These are phyloP conservation scores for Ptilorrhoa leucosticta DNA, from an alignment of 2,113 vertebrate species.

Conservation along the genomic window DNA sequence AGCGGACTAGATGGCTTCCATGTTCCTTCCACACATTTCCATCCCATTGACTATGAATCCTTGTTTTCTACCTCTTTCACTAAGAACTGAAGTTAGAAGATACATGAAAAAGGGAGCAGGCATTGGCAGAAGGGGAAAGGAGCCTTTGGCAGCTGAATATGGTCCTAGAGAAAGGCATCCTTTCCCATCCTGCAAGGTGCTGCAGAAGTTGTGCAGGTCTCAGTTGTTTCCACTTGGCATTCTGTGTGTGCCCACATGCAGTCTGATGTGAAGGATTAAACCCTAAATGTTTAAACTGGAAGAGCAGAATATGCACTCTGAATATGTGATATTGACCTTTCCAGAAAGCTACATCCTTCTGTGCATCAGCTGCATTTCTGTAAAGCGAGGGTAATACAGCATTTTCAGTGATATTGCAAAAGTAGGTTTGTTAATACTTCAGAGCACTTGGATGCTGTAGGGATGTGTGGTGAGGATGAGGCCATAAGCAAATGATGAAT, in stretches of 20 bases:
- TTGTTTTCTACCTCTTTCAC: background rate
- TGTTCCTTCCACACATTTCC: background rate
- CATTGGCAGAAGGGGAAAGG: background rate
- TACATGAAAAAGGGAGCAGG: background rate
- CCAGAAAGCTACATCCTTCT: background rate
- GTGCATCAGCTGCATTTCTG: background rate
- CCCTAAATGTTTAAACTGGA: background rate
- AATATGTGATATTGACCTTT: background rate
- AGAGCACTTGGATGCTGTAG: background rate
- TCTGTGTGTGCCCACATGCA: background rate
- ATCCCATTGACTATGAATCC: background rate
- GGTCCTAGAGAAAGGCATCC: background rate
- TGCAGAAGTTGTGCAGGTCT: background rate
- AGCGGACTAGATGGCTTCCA: background rate
- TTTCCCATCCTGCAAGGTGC: background rate
- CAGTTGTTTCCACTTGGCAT: background rate
- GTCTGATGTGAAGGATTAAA: background rate
- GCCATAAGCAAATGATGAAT: background rate
- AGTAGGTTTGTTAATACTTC: background rate
- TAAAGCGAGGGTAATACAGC: background rate
- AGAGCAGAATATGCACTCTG: background rate
- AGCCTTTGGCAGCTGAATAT: background rate
- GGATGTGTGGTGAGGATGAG: background rate
- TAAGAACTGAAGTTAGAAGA: background rate
- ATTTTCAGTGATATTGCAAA: background rate